Conservation (phyloP, 2,888 invertebrate genomes). For the Odiellus spinosus region DNA sequence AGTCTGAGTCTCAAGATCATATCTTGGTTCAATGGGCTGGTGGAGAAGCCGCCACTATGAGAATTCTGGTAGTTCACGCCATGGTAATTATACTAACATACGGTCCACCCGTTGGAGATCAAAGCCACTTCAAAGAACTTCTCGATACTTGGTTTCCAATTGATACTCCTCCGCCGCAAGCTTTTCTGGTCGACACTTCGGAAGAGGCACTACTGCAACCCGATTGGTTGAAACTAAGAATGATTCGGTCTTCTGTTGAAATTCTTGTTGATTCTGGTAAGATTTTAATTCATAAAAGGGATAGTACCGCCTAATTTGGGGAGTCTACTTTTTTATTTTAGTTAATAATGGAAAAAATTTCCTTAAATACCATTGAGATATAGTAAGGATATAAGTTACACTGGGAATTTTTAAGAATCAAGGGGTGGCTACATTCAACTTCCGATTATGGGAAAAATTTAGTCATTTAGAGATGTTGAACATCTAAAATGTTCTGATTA, state of each 20-base stretch:
- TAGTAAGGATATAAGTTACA: neutral
- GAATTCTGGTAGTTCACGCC: slow-evolving; percentile 64
- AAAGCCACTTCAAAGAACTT: slow-evolving; percentile 38
- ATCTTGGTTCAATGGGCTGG: slow-evolving; percentile 58
- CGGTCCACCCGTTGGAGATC: slow-evolving; percentile 26
- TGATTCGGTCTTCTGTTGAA: slow-evolving; percentile 62
- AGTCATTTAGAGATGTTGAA: too few relatives aligned
- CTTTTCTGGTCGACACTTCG: slow-evolving; percentile 57
- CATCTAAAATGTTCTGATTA: too few relatives aligned
- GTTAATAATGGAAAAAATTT: too few relatives aligned
- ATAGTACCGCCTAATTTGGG: too few relatives aligned
- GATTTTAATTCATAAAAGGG: too few relatives aligned
- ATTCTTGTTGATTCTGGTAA: slow-evolving; percentile 54
- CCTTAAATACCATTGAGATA: too few relatives aligned
- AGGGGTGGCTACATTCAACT: too few relatives aligned
- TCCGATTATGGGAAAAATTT: too few relatives aligned
- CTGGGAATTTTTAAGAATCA: too few relatives aligned
- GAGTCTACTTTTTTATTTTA: too few relatives aligned
- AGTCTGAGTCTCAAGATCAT: slow-evolving; percentile 56
- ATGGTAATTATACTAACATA: slow-evolving; percentile 62
- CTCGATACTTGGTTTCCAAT: slow-evolving; percentile 75
- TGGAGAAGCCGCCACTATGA: slow-evolving; percentile 52
- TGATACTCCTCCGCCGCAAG: slow-evolving; percentile 53
- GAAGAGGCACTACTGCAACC: slow-evolving; percentile 71
- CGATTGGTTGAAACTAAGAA: slow-evolving; percentile 79